Conservation (phyloP, 2,797 vertebrate genomes). For the Gorsachius magnificus region DNA sequence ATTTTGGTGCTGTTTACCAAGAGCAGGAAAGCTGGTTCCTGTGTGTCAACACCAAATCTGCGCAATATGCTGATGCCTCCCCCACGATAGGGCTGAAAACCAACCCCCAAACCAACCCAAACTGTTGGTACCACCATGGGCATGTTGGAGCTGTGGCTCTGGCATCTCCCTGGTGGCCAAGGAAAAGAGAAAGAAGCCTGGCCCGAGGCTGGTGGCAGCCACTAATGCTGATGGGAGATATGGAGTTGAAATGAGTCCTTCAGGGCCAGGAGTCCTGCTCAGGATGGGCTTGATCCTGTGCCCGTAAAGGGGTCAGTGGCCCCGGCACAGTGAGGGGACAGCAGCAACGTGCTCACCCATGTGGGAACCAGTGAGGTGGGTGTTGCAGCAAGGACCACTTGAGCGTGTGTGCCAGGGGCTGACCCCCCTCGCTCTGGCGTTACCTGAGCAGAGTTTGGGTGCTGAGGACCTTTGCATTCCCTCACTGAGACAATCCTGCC, state of each 20-base stretch:
- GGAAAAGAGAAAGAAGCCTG: neutral
- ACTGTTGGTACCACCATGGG: rapidly evolving
- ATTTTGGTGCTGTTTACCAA: neutral
- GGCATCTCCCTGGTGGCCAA: neutral
- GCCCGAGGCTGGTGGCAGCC: neutral
- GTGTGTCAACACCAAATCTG: neutral
- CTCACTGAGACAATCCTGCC: slow-evolving; percentile 27
- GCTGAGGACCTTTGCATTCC: slow-evolving; percentile 48
- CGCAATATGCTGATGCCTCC: neutral
- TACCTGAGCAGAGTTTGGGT: neutral
- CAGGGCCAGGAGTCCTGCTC: neutral
- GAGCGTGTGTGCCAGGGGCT: neutral
- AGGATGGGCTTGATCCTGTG: neutral
- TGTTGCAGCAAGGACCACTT: neutral
- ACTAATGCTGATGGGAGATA: neutral
- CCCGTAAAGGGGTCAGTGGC: rapidly evolving
- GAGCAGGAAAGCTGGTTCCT: neutral
- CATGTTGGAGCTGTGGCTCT: neutral
- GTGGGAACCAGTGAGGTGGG: neutral
- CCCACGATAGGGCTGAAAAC: neutral
- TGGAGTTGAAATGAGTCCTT: neutral
- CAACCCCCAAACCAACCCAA: neutral
- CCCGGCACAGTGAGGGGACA: neutral
- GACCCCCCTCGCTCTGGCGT: rapidly evolving
- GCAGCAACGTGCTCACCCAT: neutral